Percentiles rank a stretch among this genome's conserved stretches.
These are phyloP conservation scores for Callyntrura guangdongensis DNA, from an alignment of 2,888 invertebrate genomes.

Conservation along the genomic window DNA sequence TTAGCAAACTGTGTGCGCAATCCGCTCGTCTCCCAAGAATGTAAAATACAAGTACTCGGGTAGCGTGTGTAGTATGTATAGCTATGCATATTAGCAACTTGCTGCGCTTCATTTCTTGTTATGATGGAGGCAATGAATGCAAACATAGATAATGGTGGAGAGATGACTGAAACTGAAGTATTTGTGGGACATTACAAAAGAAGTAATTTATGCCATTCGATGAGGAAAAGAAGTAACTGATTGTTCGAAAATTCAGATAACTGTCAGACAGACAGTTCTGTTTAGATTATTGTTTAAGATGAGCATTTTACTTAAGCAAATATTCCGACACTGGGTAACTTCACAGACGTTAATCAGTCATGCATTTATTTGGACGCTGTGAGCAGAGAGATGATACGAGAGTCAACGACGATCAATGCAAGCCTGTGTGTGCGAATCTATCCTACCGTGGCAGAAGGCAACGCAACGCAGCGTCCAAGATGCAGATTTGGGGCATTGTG, in stretches of 20 bases:
- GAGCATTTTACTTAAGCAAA: slow-evolving; percentile 9
- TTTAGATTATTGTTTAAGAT: slow-evolving; percentile 44
- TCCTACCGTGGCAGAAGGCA: not conserved
- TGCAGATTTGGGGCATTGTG: slow-evolving; percentile 14
- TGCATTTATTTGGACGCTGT: slow-evolving; percentile 30
- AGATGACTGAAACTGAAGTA: slow-evolving; percentile 48
- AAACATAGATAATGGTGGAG: slow-evolving; percentile 35
- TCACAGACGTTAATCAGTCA: not conserved
- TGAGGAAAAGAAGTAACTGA: slow-evolving; percentile 44
- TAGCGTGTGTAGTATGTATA: not conserved
- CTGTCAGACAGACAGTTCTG: slow-evolving; percentile 50
- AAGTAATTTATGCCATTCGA: slow-evolving; percentile 62
- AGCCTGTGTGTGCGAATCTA: too few relatives aligned
- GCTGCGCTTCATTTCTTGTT: slow-evolving; percentile 10
- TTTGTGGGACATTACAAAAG: slow-evolving; percentile 55
- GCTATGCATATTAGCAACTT: not conserved
- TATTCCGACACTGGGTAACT: slow-evolving; percentile 24
- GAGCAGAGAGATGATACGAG: not conserved
- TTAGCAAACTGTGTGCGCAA: not conserved
- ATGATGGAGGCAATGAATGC: slow-evolving; percentile 35
- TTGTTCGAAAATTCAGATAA: slow-evolving; percentile 43
- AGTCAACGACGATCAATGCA: not conserved
- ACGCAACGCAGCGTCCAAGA: not conserved
- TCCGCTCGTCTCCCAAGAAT: not conserved
- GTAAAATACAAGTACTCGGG: not conserved